Conservation (phyloP, 2,888 invertebrate genomes). For the Barypeithes pellucidus region DNA sequence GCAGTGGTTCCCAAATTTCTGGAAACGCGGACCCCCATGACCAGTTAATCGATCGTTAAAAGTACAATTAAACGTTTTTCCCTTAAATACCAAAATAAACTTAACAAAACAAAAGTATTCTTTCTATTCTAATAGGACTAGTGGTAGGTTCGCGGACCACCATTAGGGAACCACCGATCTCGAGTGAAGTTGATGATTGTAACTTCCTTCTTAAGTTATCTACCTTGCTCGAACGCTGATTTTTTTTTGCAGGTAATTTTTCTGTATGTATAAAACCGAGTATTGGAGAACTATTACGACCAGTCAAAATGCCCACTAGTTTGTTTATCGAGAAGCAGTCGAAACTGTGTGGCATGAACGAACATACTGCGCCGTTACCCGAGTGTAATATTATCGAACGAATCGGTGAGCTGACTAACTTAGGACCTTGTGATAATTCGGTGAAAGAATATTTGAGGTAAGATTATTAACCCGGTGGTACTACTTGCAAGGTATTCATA, state of each 20-base stretch:
- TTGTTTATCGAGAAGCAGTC: constrained; percentile 83
- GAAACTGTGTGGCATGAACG: constrained; percentile 94
- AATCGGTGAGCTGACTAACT: constrained; percentile 85
- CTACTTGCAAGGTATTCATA: too few species aligned
- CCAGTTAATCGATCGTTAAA: too few species aligned
- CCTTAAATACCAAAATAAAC: too few species aligned
- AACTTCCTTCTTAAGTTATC: neutral
- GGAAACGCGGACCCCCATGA: too few species aligned
- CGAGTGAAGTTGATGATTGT: constrained; percentile 6
- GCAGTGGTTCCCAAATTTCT: too few species aligned
- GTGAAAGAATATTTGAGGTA: constrained; percentile 64
- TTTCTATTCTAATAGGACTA: too few species aligned
- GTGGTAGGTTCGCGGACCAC: too few species aligned
- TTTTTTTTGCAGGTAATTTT: constrained; percentile 72
- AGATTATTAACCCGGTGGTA: too few species aligned
- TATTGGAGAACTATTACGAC: constrained; percentile 90
- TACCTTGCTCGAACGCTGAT: too few species aligned
- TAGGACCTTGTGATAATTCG: constrained; percentile 76
- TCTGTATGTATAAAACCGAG: constrained; percentile 82
- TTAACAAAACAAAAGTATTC: too few species aligned
- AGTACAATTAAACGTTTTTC: too few species aligned
- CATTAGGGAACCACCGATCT: too few species aligned
- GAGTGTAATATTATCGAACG: constrained; percentile 68
- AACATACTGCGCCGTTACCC: constrained; percentile 74
- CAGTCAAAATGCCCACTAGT: constrained; percentile 82